These are phyloP conservation scores for Saturnia pavonia DNA, from an alignment of 2,888 invertebrate species.

Conservation along the genomic window DNA sequence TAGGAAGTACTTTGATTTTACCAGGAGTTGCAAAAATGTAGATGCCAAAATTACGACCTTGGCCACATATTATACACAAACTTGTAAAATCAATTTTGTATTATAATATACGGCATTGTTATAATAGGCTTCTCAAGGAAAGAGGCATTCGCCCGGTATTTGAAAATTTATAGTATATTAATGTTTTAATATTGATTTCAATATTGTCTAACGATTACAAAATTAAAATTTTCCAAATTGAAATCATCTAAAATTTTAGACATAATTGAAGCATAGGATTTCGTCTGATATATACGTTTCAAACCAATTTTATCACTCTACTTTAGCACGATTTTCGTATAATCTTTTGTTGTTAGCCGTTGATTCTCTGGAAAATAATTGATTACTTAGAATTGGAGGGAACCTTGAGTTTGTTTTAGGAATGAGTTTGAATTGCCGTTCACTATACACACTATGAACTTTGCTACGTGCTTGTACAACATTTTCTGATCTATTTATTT, in stretches of 20 bases:
- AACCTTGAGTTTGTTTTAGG: constrained; percentile 39
- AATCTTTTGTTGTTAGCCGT: constrained; percentile 7
- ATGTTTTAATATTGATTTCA: neutral
- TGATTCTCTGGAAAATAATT: constrained; percentile 37
- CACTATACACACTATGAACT: constrained; percentile 29
- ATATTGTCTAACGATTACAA: neutral
- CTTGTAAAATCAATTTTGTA: too few relatives aligned
- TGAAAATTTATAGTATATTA: neutral
- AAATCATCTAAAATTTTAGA: neutral
- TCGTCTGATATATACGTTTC: neutral
- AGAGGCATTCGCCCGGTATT: too few relatives aligned
- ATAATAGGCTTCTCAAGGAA: too few relatives aligned
- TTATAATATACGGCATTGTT: too few relatives aligned
- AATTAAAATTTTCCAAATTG: neutral
- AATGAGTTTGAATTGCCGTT: constrained; percentile 38
- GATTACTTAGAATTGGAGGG: constrained; percentile 34
- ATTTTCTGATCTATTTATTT: constrained; percentile 12
- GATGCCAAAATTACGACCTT: too few relatives aligned
- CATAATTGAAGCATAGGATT: neutral
- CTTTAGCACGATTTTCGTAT: neutral
- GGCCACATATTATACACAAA: too few relatives aligned
- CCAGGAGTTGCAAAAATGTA: too few relatives aligned
- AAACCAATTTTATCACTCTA: neutral
- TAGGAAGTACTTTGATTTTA: too few relatives aligned
- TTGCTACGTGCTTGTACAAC: constrained; percentile 24